These are phyloP conservation scores for Clarias platycephalus DNA, from an alignment of 2,797 vertebrate genomes.

Conservation along the genomic window DNA sequence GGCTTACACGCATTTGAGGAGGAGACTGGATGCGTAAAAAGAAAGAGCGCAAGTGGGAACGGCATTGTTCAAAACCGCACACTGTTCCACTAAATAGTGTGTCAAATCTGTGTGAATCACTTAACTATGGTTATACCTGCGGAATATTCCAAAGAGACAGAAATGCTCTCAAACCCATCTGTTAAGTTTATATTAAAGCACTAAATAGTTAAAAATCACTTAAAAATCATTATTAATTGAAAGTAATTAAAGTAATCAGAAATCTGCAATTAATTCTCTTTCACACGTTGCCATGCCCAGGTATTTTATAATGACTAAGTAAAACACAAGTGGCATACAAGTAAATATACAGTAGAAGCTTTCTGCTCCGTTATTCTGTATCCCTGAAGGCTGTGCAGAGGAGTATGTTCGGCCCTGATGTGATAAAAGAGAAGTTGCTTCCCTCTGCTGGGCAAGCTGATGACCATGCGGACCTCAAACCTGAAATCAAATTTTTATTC, in stretches of 20 bases:
- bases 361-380: background rate
- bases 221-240: too few relatives aligned
- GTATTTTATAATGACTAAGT: background rate
- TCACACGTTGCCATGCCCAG: background rate
- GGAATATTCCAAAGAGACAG: background rate
- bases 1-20: constrained; percentile 69
- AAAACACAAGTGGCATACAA: background rate
- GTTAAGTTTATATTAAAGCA: background rate
- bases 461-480: background rate
- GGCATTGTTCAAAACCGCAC: background rate
- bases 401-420: background rate
- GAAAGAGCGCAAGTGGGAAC: constrained; percentile 43
- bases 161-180: background rate
- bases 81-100: background rate
- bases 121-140: background rate
- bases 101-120: background rate
- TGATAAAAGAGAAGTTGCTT: constrained; percentile 26
- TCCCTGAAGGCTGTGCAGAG: background rate
- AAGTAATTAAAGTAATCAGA: background rate
- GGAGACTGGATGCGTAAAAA: constrained; percentile 51
- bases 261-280: background rate
- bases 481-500: background rate
- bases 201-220: background rate
- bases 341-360: background rate
- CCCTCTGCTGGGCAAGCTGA: constrained; percentile 56